Evolutionary conservation across 2,113 vertebrate species (phyloP), one percentile per base, ranked within the genome.

Genomic region (Sphaerodactylus townsendi): DNA sequence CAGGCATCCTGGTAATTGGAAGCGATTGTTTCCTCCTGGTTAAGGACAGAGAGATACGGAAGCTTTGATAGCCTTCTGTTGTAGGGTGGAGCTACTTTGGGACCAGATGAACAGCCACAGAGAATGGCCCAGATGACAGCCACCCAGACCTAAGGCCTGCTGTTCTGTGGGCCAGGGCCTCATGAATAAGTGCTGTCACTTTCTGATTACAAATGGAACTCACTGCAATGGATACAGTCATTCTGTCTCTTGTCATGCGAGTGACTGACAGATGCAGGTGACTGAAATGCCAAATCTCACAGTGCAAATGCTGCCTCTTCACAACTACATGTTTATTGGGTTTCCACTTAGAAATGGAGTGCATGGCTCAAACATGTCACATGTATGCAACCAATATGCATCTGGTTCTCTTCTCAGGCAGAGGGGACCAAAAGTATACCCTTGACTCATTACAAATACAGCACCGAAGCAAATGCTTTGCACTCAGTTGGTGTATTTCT

Each of bases 261-360:
- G 21, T 77, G 53, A 77, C 50, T 50, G n/a, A 56, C 23, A 37
- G 11, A 59, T 37, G 69, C 85, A 46, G 2, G 0, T 37, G 50
- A 17, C 19, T 77, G 56, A 56, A 77, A 77, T 0, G 25, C 17
- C 87, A 30, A 77, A 0, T 4, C 0, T 0, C 5, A 2, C 0
- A 35, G 35, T 0, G 0, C 0, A 1, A 48, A 17, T 0, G 0
- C 0, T 19, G 17, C 23, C 53, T 56, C 15, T 64, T 41, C 37
- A 62, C n/a, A 62, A 28, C 21, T 44, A 44, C 3, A 17, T 17
- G 30, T 30, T 28, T 21, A 33, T 28, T 30, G 23, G 11, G 23
- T 10, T 10, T 3, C 2, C 56, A 37, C 21, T 4, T 7, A 41
- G 17, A 21, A 41, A 8, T 33, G 46, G 28, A 28, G 23, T 41